Evolutionary conservation across 1,140 invertebrate species (phyloP).

Genomic region (Cotesia glomerata): DNA sequence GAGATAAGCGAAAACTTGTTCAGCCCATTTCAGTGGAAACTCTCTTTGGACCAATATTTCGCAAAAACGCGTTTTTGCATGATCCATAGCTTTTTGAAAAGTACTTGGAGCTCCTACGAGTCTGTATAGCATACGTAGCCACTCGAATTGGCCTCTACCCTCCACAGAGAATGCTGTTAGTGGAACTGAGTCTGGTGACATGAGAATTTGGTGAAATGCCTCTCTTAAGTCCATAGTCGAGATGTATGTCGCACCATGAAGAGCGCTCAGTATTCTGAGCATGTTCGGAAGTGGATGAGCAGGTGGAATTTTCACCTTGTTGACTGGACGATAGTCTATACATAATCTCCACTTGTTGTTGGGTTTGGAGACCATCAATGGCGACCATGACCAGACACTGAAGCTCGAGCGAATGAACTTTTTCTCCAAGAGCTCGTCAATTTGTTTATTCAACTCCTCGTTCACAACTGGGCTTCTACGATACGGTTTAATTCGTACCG

Average conservation of each 20-base stretch:
- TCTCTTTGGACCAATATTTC: background rate
- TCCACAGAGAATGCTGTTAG: conserved; percentile 39
- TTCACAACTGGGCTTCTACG: too few relatives aligned
- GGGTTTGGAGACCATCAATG: conserved; percentile 12
- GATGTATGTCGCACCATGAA: conserved; percentile 31
- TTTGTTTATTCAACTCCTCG: too few relatives aligned
- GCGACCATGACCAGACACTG: background rate
- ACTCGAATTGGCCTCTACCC: conserved; percentile 52
- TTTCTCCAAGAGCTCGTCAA: too few relatives aligned
- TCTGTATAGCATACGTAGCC: conserved; percentile 58
- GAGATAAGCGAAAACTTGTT: too few relatives aligned
- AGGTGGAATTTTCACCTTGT: background rate
- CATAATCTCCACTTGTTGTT: conserved; percentile 19
- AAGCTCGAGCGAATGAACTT: too few relatives aligned
- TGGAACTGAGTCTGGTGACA: background rate
- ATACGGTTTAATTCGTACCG: too few relatives aligned
- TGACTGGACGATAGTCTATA: conserved; percentile 15
- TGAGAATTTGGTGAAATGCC: conserved; percentile 34
- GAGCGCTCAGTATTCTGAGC: conserved; percentile 26
- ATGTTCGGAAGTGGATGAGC: conserved; percentile 16
- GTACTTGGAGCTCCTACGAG: conserved; percentile 51
- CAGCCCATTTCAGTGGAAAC: background rate
- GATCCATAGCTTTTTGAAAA: background rate
- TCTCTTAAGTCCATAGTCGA: conserved; percentile 46
- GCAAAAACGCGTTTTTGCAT: background rate